phyloP scores from a whole-genome alignment of 2,797 vertebrate genomes.

The Acanthopagrus latus region DNA sequence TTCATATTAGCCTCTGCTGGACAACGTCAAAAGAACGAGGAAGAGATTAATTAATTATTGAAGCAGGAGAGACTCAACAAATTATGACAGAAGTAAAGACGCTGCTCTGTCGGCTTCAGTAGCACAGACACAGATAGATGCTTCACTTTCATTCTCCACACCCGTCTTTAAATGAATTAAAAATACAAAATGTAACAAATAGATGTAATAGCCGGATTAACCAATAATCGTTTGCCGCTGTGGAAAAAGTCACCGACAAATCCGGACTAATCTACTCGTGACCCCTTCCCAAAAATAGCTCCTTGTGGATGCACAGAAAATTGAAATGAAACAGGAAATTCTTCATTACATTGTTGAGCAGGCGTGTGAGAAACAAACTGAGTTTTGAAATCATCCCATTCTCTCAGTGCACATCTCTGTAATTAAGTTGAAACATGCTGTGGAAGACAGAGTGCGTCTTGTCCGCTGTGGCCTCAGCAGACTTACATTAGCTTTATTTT shows the following conservation, averaged over 20 bases:
- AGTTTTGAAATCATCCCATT: background rate
- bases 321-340: background rate
- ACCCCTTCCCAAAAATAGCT: background rate
- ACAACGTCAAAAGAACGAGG: slow-evolving; percentile 52
- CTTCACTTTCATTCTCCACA: no score
- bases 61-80: background rate
- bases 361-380: background rate
- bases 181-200: background rate
- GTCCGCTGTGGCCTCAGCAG: background rate
- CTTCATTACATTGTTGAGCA: background rate
- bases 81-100: background rate
- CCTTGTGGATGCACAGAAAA: background rate
- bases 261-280: background rate
- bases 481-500: background rate
- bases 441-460: no score
- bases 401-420: background rate
- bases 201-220: background rate
- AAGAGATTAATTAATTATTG: background rate
- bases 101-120: background rate
- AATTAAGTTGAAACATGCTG: background rate
- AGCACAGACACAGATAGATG: no score
- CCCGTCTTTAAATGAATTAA: background rate
- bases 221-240: background rate
- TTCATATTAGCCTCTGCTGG: slow-evolving; percentile 85
- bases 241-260: background rate